Percentiles rank a stretch among this genome's conserved stretches.
phyloP scores from a whole-genome alignment of 2,888 invertebrate species.

The Pollenia labialis region DNA sequence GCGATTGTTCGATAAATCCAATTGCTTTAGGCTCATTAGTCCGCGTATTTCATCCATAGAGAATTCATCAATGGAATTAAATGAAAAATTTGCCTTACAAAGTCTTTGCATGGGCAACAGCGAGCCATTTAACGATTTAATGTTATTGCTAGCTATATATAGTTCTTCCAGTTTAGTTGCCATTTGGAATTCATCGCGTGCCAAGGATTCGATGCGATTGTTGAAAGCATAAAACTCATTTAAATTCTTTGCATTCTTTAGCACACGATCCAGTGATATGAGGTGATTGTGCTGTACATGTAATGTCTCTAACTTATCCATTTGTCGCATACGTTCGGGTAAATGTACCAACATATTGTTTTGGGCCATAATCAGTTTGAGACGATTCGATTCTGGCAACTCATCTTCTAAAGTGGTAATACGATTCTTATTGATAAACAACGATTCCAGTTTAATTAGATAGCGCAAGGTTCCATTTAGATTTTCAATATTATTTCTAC shows the following conservation, averaged over 20 bases:
- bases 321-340: conserved; percentile 89
- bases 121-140: conserved; percentile 90
- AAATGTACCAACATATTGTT: conserved; percentile 89
- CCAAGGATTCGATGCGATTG: conserved; percentile 90
- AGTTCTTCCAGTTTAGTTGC: conserved; percentile 89
- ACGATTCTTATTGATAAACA: conserved; percentile 91
- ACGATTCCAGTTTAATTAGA: conserved; percentile 89
- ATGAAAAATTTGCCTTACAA: conserved; percentile 89
- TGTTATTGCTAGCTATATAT: conserved; percentile 89
- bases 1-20: conserved; percentile 91
- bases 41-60: conserved; percentile 92
- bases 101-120: conserved; percentile 88
- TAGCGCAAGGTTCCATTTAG: conserved; percentile 92
- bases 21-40: conserved; percentile 87
- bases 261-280: conserved; percentile 88
- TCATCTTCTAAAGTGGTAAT: conserved; percentile 90
- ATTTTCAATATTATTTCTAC: conserved; percentile 89
- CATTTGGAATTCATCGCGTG: conserved; percentile 90
- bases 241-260: conserved; percentile 88
- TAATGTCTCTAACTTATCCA: conserved; percentile 88
- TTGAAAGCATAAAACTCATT: conserved; percentile 88
- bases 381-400: conserved; percentile 87
- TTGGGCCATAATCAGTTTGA: conserved; percentile 89
- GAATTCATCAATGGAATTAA: conserved; percentile 90
- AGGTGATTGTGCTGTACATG: conserved; percentile 90